Evolutionary conservation across 2,113 vertebrate genomes (phyloP).

Genomic region (Gopherus evgoodei): DNA sequence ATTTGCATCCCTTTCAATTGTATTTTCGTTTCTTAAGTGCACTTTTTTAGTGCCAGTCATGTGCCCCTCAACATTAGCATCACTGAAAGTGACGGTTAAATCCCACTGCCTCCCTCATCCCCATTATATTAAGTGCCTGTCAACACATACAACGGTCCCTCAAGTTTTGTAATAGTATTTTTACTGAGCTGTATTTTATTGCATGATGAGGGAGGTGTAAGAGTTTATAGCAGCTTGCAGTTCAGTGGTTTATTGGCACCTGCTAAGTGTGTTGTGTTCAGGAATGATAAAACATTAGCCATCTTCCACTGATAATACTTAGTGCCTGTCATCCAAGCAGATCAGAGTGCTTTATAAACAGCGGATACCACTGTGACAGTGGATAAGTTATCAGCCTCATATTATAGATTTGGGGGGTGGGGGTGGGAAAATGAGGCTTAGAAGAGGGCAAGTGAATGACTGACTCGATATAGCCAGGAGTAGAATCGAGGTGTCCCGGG

Average conservation of each 20-base stretch:
- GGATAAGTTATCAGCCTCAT: background rate
- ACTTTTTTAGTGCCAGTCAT: background rate
- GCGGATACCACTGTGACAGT: background rate
- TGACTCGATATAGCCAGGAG: background rate
- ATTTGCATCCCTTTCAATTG: background rate
- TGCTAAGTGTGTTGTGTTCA: background rate
- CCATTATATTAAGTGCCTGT: background rate
- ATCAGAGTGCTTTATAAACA: background rate
- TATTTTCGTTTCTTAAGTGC: constrained; percentile 1
- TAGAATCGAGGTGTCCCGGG: background rate
- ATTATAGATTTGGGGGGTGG: background rate
- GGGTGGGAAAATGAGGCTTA: background rate
- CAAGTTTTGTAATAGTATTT: background rate
- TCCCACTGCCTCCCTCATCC: background rate
- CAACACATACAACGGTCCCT: background rate
- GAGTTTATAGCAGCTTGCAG: background rate
- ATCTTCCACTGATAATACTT: background rate
- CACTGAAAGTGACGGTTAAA: background rate
- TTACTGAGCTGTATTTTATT: background rate
- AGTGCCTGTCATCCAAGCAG: background rate
- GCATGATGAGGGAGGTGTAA: background rate
- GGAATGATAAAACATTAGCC: background rate
- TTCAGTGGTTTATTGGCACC: background rate
- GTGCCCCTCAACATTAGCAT: background rate
- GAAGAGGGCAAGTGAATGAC: background rate